Percentiles rank a stretch among this genome's conserved stretches.
Evolutionary conservation across 2,113 vertebrate species (phyloP).

Genomic region (Columba janthina): DNA sequence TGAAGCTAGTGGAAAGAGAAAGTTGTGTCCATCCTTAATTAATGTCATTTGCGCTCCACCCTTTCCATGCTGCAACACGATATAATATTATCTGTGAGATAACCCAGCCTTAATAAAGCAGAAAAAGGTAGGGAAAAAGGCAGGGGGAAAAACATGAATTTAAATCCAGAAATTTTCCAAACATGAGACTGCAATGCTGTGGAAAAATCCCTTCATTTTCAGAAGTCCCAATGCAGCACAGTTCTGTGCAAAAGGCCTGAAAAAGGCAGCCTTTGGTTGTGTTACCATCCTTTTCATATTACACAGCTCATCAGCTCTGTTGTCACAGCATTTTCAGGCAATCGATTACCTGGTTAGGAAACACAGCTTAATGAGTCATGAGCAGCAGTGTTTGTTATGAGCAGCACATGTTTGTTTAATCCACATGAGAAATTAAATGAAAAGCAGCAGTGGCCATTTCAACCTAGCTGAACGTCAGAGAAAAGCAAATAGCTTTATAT

Average conservation of each 20-base stretch:
- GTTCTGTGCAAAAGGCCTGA: neutral
- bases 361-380: slow-evolving; percentile 51
- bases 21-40: neutral
- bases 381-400: slow-evolving; percentile 22
- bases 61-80: neutral
- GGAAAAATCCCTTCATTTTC: neutral
- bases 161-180: neutral
- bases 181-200: neutral
- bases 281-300: neutral
- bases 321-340: slow-evolving; percentile 25
- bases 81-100: neutral
- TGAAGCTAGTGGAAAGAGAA: neutral
- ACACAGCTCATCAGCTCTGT: slow-evolving; percentile 42
- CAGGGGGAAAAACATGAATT: neutral
- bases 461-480: neutral
- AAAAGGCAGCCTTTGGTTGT: neutral
- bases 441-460: slow-evolving; percentile 37
- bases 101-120: neutral
- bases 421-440: slow-evolving; percentile 17
- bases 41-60: neutral
- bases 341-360: slow-evolving; percentile 60
- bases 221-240: neutral
- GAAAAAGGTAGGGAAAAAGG: neutral
- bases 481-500: slow-evolving; percentile 37
- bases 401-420: slow-evolving; percentile 15